phyloP scores from a whole-genome alignment of 2,888 invertebrate species.

The Macrophya alboannulata region DNA sequence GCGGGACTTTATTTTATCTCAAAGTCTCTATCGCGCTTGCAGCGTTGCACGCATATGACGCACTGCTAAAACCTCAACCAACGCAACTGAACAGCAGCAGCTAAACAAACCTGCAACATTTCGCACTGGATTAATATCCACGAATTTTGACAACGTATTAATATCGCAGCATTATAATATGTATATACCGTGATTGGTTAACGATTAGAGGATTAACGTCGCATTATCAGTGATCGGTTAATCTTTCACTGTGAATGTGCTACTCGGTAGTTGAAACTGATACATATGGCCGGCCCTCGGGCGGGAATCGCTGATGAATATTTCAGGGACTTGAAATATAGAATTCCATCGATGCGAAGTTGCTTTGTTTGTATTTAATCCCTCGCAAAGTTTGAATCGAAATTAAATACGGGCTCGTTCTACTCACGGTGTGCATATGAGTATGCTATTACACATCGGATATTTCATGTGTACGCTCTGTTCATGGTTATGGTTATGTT shows the following conservation, averaged over 20 bases:
- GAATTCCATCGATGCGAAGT: background rate
- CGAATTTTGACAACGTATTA: background rate
- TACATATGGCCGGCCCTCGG: background rate
- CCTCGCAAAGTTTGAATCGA: background rate
- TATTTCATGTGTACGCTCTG: background rate
- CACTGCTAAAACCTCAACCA: background rate
- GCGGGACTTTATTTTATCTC: slow-evolving; percentile 22
- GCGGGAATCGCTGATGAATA: background rate
- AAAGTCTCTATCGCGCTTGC: background rate
- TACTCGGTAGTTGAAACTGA: background rate
- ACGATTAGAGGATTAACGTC: background rate
- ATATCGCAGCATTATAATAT: background rate
- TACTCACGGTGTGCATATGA: background rate
- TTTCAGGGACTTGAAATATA: slow-evolving; percentile 8
- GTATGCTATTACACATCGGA: background rate
- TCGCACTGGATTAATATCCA: background rate
- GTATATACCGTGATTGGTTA: background rate
- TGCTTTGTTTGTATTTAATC: background rate
- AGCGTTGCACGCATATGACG: background rate
- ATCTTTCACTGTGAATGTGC: background rate
- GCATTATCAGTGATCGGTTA: background rate
- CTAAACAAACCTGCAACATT: background rate
- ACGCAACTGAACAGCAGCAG: background rate
- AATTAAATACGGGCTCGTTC: background rate
- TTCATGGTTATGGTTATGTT: background rate